phyloP scores from a whole-genome alignment of 1,140 invertebrate genomes.

The Parapsyche elsis region DNA sequence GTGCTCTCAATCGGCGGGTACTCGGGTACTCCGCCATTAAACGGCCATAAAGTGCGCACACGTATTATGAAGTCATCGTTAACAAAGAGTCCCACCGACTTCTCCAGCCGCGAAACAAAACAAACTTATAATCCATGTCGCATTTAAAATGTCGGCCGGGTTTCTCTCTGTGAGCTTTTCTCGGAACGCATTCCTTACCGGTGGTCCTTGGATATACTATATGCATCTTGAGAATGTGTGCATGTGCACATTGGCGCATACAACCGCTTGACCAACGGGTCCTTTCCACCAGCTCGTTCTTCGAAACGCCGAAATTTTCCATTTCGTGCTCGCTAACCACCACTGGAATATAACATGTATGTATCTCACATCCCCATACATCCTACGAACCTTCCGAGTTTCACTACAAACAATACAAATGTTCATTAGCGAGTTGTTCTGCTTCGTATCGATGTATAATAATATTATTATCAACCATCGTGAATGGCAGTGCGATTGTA shows the following conservation, averaged over 20 bases:
- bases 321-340: neutral
- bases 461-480: too few species aligned
- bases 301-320: neutral
- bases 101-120: conserved; percentile 27
- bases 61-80: neutral
- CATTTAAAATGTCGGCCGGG: conserved; percentile 43
- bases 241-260: neutral
- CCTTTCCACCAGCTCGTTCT: neutral
- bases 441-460: too few species aligned
- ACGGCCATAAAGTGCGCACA: neutral
- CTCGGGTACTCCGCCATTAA: neutral
- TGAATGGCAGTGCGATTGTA: too few species aligned
- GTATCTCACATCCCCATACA: too few species aligned
- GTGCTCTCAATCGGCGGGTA: neutral
- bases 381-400: too few species aligned
- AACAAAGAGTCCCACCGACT: neutral
- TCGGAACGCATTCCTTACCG: conserved; percentile 51
- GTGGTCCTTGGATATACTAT: conserved; percentile 38
- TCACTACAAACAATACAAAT: too few species aligned
- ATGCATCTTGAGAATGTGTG: neutral
- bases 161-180: conserved; percentile 45
- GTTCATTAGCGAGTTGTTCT: too few species aligned
- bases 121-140: conserved; percentile 52
- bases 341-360: too few species aligned
- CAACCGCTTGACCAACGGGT: neutral